Evolutionary conservation across 1,140 invertebrate species (phyloP).

Genomic region (Rhyacophila brunnea): DNA sequence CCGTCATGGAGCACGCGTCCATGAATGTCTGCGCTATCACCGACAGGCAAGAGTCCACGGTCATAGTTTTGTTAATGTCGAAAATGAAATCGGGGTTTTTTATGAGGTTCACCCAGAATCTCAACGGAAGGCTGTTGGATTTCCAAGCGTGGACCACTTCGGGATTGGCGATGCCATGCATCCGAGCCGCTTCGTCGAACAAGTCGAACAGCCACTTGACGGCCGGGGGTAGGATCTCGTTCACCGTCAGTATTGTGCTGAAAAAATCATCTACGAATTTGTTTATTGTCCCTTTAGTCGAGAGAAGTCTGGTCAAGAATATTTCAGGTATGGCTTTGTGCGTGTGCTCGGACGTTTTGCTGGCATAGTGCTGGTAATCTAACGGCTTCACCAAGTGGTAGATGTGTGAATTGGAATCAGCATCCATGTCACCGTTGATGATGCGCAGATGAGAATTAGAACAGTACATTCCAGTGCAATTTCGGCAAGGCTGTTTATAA

Average conservation of each 20-base stretch:
- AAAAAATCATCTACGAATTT: constrained; percentile 97
- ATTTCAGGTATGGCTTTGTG: constrained; percentile 95
- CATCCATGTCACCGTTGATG: constrained; percentile 76
- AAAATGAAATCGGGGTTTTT: constrained; percentile 97
- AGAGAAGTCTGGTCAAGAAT: constrained; percentile 87
- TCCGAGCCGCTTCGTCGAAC: constrained; percentile 84
- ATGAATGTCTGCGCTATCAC: constrained; percentile 96
- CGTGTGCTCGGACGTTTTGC: constrained; percentile 69
- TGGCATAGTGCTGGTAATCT: constrained; percentile 66
- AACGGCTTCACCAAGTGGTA: constrained; percentile 85
- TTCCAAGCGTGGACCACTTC: constrained; percentile 96
- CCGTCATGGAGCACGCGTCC: constrained; percentile 88
- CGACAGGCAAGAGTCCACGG: constrained; percentile 88
- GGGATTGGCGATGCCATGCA: constrained; percentile 75
- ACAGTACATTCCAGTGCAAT: constrained; percentile 74
- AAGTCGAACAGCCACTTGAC: constrained; percentile 96
- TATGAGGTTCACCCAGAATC: constrained; percentile 97
- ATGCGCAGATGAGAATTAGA: constrained; percentile 75
- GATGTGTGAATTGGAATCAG: constrained; percentile 66
- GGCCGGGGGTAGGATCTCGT: constrained; percentile 85
- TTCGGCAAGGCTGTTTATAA: constrained; percentile 80
- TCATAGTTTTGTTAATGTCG: constrained; percentile 90
- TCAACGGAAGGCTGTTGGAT: constrained; percentile 88
- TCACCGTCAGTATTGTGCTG: constrained; percentile 82
- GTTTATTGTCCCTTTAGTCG: constrained; percentile 93